Evolutionary conservation across 2,113 vertebrate species (phyloP), one percentile per base, ranked within the genome.

Genomic region (Machaerirhynchus nigripectus): DNA sequence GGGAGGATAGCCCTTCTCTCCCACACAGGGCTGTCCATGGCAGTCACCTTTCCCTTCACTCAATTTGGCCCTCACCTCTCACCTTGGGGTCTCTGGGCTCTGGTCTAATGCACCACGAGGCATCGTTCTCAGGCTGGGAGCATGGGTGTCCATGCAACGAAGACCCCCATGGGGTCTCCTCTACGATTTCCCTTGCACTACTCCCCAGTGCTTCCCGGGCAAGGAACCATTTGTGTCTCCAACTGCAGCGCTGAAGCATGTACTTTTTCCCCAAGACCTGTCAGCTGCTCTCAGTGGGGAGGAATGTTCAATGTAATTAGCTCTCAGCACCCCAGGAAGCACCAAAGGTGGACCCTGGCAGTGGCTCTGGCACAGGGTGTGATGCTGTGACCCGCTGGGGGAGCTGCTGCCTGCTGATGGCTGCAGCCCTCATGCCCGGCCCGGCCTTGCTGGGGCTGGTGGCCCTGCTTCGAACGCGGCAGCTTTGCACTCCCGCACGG

Each of bases 401-500:
- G 13, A 42, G 9, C 50, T 82, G 80, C 40, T 55, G 33, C 23
- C 10, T 1, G 1, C 26, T 46, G 49, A 2, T 3, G 56, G 39
- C 73, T 47, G 59, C 61, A 23, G 67, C 8, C 9, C 33, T 42
- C 2, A 0, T 1, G 33, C 33, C 55, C 0, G 1, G 21, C 60
- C 16, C 11, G 87, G 71, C 33, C 75, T 37, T 3, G 0, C 42
- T 16, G 28, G n/a, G 35, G 23, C 61, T 35, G 6, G 13, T 14
- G 52, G 31, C 26, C 39, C 21, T 44, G 65, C 52, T 2, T 2
- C 3, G 13, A 71, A 27, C 1, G 3, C 28, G 24, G 53, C 63
- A 73, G 57, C 50, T 74, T 22, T 74, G 27, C 77, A 18, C 59
- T 53, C 1, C 2, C 0, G 0, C 3, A 2, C 0, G 1, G 52